Percentiles rank a stretch among this genome's conserved stretches.
Evolutionary conservation across 2,113 vertebrate genomes (phyloP).

Genomic region (Nerophis ophidion): DNA sequence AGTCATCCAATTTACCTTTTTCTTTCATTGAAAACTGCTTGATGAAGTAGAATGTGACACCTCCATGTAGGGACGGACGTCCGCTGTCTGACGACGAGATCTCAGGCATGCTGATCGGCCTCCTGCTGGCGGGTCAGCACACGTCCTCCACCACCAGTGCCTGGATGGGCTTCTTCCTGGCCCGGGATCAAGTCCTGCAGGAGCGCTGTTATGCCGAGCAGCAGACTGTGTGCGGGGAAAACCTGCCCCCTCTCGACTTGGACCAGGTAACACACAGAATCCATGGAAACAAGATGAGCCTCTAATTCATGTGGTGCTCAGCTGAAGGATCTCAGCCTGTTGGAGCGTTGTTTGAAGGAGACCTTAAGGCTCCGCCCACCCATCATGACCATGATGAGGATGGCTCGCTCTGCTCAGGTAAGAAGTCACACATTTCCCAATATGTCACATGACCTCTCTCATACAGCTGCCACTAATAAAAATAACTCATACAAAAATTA

Average conservation of each 20-base stretch:
- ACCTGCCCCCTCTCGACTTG: constrained; percentile 76
- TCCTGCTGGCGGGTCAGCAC: constrained; percentile 93
- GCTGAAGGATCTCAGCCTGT: constrained; percentile 86
- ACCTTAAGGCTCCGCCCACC: constrained; percentile 91
- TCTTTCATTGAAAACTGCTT: no score
- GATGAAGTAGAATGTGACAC: no score
- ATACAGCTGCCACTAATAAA: no score
- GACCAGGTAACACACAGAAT: constrained; percentile 77
- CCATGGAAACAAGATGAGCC: no score
- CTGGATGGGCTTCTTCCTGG: constrained; percentile 95
- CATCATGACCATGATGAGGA: constrained; percentile 99
- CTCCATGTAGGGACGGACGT: constrained; percentile 74
- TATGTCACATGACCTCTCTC: background rate
- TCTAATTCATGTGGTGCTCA: constrained; percentile 19
- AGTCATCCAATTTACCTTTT: no score
- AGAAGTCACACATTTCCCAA: background rate
- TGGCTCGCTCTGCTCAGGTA: constrained; percentile 89
- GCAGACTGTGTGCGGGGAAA: constrained; percentile 79
- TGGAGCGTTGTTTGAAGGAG: constrained; percentile 93
- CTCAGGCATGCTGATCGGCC: constrained; percentile 88
- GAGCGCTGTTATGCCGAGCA: constrained; percentile 85
- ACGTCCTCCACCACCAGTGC: constrained; percentile 94
- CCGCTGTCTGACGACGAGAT: constrained; percentile 80
- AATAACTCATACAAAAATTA: no score
- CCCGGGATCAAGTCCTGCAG: constrained; percentile 79